Conservation (phyloP, 2,113 vertebrate genomes). For the Megaleporinus macrocephalus region DNA sequence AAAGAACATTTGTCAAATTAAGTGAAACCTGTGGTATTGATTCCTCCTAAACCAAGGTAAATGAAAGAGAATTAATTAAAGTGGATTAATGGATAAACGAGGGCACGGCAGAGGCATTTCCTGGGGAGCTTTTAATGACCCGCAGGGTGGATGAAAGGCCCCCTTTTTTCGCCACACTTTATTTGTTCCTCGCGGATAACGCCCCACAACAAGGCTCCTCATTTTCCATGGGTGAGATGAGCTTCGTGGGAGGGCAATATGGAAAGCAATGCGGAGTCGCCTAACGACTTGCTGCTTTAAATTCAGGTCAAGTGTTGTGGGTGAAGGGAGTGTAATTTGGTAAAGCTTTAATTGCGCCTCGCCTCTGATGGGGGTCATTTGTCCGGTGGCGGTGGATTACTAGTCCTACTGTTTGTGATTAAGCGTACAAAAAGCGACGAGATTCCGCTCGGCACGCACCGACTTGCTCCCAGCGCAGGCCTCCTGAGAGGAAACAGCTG, state of each 20-base stretch:
- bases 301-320: slow-evolving; percentile 47
- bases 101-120: slow-evolving; percentile 65
- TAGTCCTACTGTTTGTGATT: slow-evolving; percentile 55
- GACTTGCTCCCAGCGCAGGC: slow-evolving; percentile 18
- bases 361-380: slow-evolving; percentile 55
- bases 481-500: slow-evolving; percentile 59
- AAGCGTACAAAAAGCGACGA: slow-evolving; percentile 48
- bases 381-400: slow-evolving; percentile 54
- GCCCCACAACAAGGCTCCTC: slow-evolving; percentile 45
- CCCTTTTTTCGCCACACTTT: slow-evolving; percentile 26
- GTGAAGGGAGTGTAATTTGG: slow-evolving; percentile 39
- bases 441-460: slow-evolving; percentile 14
- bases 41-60: slow-evolving; percentile 73
- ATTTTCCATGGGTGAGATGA: slow-evolving; percentile 31
- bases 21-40: slow-evolving; percentile 80
- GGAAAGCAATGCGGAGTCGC: slow-evolving; percentile 31
- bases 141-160: slow-evolving; percentile 55
- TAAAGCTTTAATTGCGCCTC: slow-evolving; percentile 57
- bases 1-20: slow-evolving; percentile 77
- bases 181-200: slow-evolving; percentile 57
- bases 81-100: slow-evolving; percentile 79
- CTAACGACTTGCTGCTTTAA: slow-evolving; percentile 36
- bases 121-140: slow-evolving; percentile 67
- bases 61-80: slow-evolving; percentile 82
- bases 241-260: slow-evolving; percentile 24